Percentiles rank a stretch among this genome's conserved stretches.
Evolutionary conservation across 2,888 invertebrate species (phyloP).

Genomic region (Papilio elwesi): DNA sequence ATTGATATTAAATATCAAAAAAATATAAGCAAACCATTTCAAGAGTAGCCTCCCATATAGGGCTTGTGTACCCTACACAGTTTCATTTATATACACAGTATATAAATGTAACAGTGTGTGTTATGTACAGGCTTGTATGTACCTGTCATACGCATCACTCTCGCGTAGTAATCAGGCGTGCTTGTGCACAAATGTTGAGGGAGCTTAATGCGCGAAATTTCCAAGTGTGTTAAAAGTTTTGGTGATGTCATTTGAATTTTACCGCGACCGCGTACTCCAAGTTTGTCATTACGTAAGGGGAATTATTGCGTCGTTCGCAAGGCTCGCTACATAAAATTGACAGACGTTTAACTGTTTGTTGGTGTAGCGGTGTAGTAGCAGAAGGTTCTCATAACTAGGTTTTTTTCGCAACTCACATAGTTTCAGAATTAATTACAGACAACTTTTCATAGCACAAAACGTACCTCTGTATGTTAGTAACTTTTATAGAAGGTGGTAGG

Average conservation of each 20-base stretch:
- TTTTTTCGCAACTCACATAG: background rate
- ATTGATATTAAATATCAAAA: too few species aligned
- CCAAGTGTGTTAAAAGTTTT: conserved; percentile 28
- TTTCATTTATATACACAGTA: too few species aligned
- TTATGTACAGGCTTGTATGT: background rate
- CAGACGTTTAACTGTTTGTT: background rate
- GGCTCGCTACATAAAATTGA: conserved; percentile 6
- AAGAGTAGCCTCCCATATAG: too few species aligned
- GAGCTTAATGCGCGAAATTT: conserved; percentile 24
- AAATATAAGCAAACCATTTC: too few species aligned
- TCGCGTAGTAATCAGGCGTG: conserved; percentile 1
- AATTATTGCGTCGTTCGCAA: too few species aligned
- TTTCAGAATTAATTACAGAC: background rate
- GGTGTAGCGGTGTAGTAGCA: background rate
- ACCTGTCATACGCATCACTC: background rate
- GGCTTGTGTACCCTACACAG: too few species aligned
- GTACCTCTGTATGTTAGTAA: too few species aligned
- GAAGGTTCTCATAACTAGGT: too few species aligned
- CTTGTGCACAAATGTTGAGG: background rate
- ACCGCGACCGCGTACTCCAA: background rate
- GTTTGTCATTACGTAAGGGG: conserved; percentile 6
- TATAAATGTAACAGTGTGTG: background rate
- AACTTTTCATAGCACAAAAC: too few species aligned
- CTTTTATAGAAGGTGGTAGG: too few species aligned
- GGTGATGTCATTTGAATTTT: conserved; percentile 23